phyloP scores from a whole-genome alignment of 2,888 invertebrate genomes.

The Oeneis ivallda region DNA sequence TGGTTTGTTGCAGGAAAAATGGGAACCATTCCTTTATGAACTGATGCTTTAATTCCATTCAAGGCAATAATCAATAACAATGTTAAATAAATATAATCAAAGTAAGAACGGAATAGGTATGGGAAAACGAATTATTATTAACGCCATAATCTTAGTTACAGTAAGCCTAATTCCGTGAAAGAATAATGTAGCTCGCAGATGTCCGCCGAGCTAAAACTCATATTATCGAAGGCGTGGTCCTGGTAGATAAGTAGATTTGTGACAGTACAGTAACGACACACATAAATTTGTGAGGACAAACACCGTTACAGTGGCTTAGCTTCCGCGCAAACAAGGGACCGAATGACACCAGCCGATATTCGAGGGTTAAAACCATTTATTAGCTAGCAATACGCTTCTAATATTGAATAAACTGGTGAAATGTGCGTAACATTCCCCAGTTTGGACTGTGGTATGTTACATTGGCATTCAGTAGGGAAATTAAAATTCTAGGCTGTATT shows the following conservation, averaged over 20 bases:
- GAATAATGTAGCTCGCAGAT: constrained; percentile 54
- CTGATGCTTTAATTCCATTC: no score
- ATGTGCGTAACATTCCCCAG: neutral
- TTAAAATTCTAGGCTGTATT: constrained; percentile 33
- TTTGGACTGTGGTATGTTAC: constrained; percentile 27
- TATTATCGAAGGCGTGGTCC: constrained; percentile 72
- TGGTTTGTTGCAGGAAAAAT: no score
- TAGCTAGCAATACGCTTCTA: constrained; percentile 53
- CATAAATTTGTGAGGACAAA: constrained; percentile 76
- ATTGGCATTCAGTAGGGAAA: constrained; percentile 24
- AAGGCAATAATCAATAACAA: no score
- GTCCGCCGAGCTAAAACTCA: constrained; percentile 53
- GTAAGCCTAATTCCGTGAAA: constrained; percentile 22
- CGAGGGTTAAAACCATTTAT: constrained; percentile 66
- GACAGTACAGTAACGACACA: constrained; percentile 69
- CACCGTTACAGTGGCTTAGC: constrained; percentile 78
- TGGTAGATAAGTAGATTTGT: constrained; percentile 81
- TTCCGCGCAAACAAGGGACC: constrained; percentile 74
- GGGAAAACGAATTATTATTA: no score
- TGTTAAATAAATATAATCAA: no score
- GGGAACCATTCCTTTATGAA: no score
- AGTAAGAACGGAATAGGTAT: no score
- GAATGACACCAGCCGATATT: constrained; percentile 59
- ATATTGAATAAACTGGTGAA: constrained; percentile 36
- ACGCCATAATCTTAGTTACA: neutral